Base-by-base conservation (phyloP, 2,797 vertebrate genomes). In the Harpagifer antarcticus region DNA sequence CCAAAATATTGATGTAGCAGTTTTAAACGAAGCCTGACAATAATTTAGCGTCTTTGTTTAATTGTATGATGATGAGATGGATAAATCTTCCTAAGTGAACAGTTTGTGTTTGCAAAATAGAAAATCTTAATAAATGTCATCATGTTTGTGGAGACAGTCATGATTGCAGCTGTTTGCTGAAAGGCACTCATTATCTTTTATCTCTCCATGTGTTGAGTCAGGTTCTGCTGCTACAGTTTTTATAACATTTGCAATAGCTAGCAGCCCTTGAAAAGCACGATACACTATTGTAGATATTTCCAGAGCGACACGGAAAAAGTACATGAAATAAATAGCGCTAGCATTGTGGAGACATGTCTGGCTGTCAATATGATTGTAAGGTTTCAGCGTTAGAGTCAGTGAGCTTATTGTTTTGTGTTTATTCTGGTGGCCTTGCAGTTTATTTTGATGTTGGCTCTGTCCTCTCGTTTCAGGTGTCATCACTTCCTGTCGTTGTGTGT, bases 331-430 rank as follows among this genome's bases (percentile, higher is more conserved):
- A 74, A 57, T 31, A 57, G 47, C 10, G 12, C 43, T 60, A 15
- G 27, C 42, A 63, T 61, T 0, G 1, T 27, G 8, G 56, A 72
- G 57, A 78, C 68, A 58, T 10, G 53, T 12, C 66, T 62, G 78
- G 57, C 62, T 71, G 37, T 80, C 63, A 69, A 67, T 77, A 81
- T 77, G 62, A n/a, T n/a, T n/a, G n/a, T n/a, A n/a, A n/a, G n/a
- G n/a, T n/a, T n/a, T n/a, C n/a, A n/a, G n/a, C n/a, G n/a, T n/a
- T n/a, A n/a, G n/a, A n/a, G n/a, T n/a, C n/a, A n/a, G n/a, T n/a
- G n/a, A n/a, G n/a, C n/a, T n/a, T n/a, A n/a, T n/a, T n/a, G n/a
- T n/a, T n/a, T n/a, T n/a, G n/a, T n/a, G n/a, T n/a, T n/a, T n/a
- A n/a, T n/a, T n/a, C n/a, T n/a, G n/a, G n/a, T n/a, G n/a, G n/a